Conservation (phyloP, 2,888 invertebrate genomes). For the Ceriagrion tenellum region DNA sequence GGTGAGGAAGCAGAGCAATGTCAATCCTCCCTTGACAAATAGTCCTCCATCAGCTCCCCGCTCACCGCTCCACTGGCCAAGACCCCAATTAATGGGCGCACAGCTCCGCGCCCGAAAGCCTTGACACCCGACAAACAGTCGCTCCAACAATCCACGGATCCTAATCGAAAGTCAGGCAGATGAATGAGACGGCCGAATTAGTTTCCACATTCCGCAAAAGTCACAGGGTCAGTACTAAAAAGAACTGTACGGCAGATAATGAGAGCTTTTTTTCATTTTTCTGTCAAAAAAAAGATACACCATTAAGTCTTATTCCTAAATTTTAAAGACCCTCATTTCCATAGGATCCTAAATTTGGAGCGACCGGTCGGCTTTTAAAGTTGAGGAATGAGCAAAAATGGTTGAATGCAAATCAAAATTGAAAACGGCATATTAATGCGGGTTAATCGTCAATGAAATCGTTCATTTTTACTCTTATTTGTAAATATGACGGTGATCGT, state of each 20-base stretch:
- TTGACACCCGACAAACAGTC: neutral
- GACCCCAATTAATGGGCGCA: neutral
- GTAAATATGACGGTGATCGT: too few species aligned
- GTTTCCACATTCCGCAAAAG: neutral
- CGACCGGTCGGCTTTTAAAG: neutral
- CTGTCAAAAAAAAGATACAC: neutral
- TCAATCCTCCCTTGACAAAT: constrained; percentile 10
- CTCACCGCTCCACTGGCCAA: neutral
- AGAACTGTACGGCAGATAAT: neutral
- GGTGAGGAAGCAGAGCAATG: neutral
- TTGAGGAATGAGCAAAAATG: neutral
- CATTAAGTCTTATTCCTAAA: neutral
- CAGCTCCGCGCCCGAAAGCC: neutral
- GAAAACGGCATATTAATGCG: neutral
- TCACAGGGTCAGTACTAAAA: neutral
- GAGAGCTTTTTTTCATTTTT: neutral
- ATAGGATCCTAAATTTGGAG: neutral
- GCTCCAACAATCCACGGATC: neutral
- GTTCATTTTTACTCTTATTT: too few species aligned
- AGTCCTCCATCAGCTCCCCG: neutral
- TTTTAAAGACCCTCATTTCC: neutral
- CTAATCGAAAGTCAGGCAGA: constrained; percentile 2
- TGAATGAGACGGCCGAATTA: neutral
- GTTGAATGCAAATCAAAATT: neutral
- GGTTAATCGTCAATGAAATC: too few species aligned